Evolutionary conservation across 2,797 vertebrate genomes (phyloP).

Genomic region (Phataginus tricuspis): DNA sequence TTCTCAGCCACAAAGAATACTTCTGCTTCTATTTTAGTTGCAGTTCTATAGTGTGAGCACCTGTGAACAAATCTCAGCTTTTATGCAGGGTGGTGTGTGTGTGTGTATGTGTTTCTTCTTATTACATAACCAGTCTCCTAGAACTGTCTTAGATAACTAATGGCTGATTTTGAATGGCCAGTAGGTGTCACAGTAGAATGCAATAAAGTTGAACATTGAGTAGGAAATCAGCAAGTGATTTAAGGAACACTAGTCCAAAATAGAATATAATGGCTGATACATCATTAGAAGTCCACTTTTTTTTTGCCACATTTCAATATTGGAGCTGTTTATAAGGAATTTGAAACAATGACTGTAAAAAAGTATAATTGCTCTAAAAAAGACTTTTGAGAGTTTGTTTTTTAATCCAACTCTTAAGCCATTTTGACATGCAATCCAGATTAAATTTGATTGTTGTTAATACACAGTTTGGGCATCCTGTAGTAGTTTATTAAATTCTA

Average conservation of each 20-base stretch:
- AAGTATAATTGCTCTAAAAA: slow-evolving; percentile 48
- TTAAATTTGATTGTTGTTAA: slow-evolving; percentile 44
- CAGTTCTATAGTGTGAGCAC: slow-evolving; percentile 43
- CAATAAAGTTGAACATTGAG: slow-evolving; percentile 41
- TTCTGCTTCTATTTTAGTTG: slow-evolving; percentile 48
- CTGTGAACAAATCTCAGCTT: slow-evolving; percentile 56
- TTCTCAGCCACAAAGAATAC: slow-evolving; percentile 33
- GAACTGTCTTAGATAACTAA: slow-evolving; percentile 62
- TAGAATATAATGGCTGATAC: slow-evolving; percentile 24
- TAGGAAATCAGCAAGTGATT: slow-evolving; percentile 49
- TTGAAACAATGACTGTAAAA: neutral
- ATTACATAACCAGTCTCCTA: slow-evolving; percentile 74
- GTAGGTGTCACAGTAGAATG: slow-evolving; percentile 78
- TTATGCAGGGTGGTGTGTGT: neutral
- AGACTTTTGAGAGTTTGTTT: slow-evolving; percentile 10
- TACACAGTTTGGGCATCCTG: slow-evolving; percentile 5
- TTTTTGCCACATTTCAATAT: slow-evolving; percentile 7
- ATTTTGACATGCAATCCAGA: neutral
- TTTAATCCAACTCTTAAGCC: neutral
- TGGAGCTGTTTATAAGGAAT: slow-evolving; percentile 39
- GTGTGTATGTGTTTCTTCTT: slow-evolving; percentile 8
- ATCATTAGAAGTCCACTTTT: neutral
- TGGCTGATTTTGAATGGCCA: slow-evolving; percentile 71
- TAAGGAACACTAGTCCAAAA: slow-evolving; percentile 49
- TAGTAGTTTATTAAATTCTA: slow-evolving; percentile 42